Evolutionary conservation across 1,140 invertebrate species (phyloP).

Genomic region (Coboldia fuscipes): DNA sequence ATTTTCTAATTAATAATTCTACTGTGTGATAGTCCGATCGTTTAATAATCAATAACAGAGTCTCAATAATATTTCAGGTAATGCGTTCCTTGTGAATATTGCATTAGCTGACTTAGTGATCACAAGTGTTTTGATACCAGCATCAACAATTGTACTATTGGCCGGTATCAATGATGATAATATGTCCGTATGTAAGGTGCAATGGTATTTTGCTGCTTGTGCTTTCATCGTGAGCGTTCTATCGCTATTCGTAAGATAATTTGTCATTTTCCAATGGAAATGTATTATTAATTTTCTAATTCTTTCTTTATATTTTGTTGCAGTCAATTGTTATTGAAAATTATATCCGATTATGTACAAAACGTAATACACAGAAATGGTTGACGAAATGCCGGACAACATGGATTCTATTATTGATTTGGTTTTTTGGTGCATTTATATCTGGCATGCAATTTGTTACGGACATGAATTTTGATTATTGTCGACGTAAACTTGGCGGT

Average conservation of each 20-base stretch:
- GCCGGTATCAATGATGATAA: constrained; percentile 36
- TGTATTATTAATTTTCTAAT: background rate
- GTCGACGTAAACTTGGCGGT: constrained; percentile 21
- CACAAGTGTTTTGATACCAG: constrained; percentile 46
- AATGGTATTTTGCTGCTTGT: constrained; percentile 37
- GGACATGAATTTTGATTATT: constrained; percentile 41
- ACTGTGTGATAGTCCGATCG: too few species aligned
- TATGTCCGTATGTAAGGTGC: constrained; percentile 34
- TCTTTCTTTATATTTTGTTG: background rate
- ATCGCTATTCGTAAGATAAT: constrained; percentile 4
- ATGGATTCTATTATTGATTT: constrained; percentile 24
- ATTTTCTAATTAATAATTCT: background rate
- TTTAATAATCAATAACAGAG: constrained; percentile 2
- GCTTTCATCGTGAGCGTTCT: constrained; percentile 5
- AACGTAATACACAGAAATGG: constrained; percentile 3
- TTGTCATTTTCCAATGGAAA: background rate
- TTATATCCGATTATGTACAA: constrained; percentile 4
- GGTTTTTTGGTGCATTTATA: constrained; percentile 23
- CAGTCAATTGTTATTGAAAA: constrained; percentile 4
- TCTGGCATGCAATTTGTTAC: constrained; percentile 29
- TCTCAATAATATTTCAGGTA: constrained; percentile 31
- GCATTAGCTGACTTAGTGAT: constrained; percentile 52
- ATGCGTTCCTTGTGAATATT: constrained; percentile 55
- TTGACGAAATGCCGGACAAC: constrained; percentile 23
- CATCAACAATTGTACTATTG: constrained; percentile 42